Evolutionary conservation across 2,113 vertebrate species (phyloP).

Genomic region (Leucopsar rothschildi): DNA sequence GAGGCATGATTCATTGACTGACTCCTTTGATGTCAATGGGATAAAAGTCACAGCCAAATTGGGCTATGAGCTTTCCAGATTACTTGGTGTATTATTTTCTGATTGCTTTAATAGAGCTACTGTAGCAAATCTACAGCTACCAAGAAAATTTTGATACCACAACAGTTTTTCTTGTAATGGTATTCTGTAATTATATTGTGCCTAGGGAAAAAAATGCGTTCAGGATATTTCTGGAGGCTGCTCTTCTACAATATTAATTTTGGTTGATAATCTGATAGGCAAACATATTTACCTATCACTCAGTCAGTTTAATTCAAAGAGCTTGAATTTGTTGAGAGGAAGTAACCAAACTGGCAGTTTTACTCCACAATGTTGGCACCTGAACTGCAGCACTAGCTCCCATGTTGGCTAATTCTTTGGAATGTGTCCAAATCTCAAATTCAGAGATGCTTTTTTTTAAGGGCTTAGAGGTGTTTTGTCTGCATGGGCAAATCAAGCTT

Average conservation of each 20-base stretch:
- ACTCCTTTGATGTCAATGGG: conserved; percentile 19
- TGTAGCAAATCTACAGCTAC: neutral
- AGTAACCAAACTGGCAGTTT: neutral
- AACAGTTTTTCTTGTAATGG: neutral
- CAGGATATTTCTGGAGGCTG: neutral
- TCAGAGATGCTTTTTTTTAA: neutral
- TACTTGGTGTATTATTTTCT: neutral
- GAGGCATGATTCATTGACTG: neutral
- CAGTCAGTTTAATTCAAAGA: neutral
- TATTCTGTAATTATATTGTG: neutral
- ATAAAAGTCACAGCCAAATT: neutral
- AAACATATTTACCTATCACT: neutral
- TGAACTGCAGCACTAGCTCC: neutral
- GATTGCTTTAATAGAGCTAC: neutral
- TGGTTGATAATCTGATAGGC: neutral
- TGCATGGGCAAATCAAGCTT: neutral
- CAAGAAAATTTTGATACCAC: neutral
- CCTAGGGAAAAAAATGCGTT: neutral
- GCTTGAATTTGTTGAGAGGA: neutral
- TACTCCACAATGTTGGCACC: neutral
- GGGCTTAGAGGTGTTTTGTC: neutral
- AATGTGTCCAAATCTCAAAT: neutral
- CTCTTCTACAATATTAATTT: neutral
- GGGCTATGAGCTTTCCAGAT: neutral
- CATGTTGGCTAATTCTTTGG: neutral